Conservation (phyloP, 1,140 invertebrate species). For the Riptortus pedestris region DNA sequence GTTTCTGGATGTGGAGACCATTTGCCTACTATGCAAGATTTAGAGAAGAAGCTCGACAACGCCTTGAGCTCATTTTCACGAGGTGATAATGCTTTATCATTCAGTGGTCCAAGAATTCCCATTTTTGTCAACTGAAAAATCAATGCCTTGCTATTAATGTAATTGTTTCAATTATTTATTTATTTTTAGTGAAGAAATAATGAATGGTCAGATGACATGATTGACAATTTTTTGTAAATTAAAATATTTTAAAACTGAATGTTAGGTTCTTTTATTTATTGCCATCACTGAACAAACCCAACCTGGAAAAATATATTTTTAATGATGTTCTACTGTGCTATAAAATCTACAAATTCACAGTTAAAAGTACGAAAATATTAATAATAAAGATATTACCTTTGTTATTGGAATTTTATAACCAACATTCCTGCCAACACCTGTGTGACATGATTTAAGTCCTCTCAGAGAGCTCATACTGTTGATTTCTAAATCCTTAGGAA, state of each 20-base stretch:
- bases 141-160: too few species aligned
- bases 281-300: too few species aligned
- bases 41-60: conserved; percentile 56
- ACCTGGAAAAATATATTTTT: too few species aligned
- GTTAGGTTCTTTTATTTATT: too few species aligned
- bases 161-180: too few species aligned
- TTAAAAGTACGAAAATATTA: too few species aligned
- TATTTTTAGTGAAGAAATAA: too few species aligned
- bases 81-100: conserved; percentile 53
- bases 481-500: conserved; percentile 56
- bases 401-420: conserved; percentile 54
- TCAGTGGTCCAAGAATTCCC: conserved; percentile 51
- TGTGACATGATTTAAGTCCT: conserved; percentile 66
- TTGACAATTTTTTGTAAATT: too few species aligned
- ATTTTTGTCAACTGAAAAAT: conserved; percentile 49
- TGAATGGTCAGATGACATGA: too few species aligned
- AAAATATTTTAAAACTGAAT: too few species aligned
- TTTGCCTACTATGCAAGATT: conserved; percentile 65
- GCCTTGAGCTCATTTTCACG: conserved; percentile 64
- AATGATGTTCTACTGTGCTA: too few species aligned
- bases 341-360: too few species aligned
- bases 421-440: conserved; percentile 64
- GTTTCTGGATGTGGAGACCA: conserved; percentile 65
- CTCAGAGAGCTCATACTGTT: conserved; percentile 50
- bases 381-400: conserved; percentile 34